Evolutionary conservation across 30 jellyfish, hydroid and myxozoan genomes (phyloP).

Genomic region (Calvadosia cruxmelitensis): DNA sequence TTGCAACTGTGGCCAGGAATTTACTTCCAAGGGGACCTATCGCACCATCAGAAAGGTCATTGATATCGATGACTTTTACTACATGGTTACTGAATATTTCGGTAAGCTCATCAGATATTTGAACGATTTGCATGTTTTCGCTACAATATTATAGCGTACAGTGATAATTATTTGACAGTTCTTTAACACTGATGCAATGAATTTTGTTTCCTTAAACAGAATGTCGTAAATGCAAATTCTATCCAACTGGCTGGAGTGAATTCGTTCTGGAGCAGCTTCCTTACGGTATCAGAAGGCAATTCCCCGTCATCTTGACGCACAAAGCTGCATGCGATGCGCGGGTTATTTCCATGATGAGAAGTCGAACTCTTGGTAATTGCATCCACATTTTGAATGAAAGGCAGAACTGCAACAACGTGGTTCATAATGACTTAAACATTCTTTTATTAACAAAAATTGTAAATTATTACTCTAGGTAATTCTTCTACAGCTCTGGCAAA

Average conservation of each 20-base stretch:
- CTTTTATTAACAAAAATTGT: too few relatives aligned
- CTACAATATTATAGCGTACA: too few relatives aligned
- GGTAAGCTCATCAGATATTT: not conserved
- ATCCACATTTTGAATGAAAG: not conserved
- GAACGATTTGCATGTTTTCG: too few relatives aligned
- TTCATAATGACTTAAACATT: too few relatives aligned
- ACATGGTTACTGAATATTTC: not conserved
- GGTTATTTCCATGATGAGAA: constrained; percentile 27
- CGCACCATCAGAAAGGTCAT: not conserved
- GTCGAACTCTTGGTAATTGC: constrained; percentile 38
- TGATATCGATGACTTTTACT: not conserved
- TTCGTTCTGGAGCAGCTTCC: constrained; percentile 44
- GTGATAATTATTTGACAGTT: too few relatives aligned
- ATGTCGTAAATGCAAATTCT: constrained; percentile 7
- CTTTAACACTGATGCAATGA: too few relatives aligned
- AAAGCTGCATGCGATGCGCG: constrained; percentile 30
- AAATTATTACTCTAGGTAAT: not conserved
- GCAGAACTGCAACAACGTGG: too few relatives aligned
- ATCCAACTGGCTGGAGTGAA: constrained; percentile 10
- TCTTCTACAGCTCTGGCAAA: constrained; percentile 22
- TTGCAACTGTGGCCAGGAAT: not conserved
- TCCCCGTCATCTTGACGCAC: constrained; percentile 32
- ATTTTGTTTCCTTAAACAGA: not conserved
- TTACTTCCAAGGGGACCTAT: not conserved
- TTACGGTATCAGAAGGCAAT: constrained; percentile 2